Evolutionary conservation across 2,888 invertebrate genomes (phyloP).

Genomic region (Capitulum mitella): DNA sequence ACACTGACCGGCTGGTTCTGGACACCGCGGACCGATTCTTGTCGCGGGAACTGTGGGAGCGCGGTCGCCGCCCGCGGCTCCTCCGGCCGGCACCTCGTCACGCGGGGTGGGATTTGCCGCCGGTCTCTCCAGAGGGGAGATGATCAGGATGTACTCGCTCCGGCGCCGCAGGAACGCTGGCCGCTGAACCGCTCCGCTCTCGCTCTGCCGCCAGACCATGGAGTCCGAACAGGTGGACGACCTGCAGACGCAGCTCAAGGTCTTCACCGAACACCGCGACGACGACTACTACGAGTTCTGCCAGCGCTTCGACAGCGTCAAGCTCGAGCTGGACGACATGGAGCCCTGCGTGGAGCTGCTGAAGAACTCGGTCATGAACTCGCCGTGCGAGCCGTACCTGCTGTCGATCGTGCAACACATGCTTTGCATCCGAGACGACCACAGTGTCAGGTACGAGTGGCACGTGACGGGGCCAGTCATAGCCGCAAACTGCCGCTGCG

Average conservation of each 20-base stretch:
- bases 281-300: slow-evolving; percentile 59
- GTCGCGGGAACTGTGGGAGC: no score
- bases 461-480: no score
- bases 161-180: no score
- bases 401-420: slow-evolving; percentile 93
- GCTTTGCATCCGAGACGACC: slow-evolving; percentile 84
- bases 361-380: slow-evolving; percentile 82
- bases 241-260: slow-evolving; percentile 72
- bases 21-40: no score
- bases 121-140: no score
- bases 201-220: slow-evolving; percentile 46
- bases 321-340: slow-evolving; percentile 55
- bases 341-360: slow-evolving; percentile 86
- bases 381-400: slow-evolving; percentile 82
- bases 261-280: slow-evolving; percentile 80
- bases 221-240: slow-evolving; percentile 63
- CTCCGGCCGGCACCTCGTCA: no score
- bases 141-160: no score
- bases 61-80: no score
- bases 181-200: no score
- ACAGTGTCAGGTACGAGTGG: slow-evolving; percentile 55
- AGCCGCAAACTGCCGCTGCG: no score
- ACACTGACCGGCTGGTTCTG: no score
- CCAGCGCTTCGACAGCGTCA: slow-evolving; percentile 34
- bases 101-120: no score